Evolutionary conservation across 23 tunicate species (phyloP).

Genomic region (Trididemnum nubilum): DNA sequence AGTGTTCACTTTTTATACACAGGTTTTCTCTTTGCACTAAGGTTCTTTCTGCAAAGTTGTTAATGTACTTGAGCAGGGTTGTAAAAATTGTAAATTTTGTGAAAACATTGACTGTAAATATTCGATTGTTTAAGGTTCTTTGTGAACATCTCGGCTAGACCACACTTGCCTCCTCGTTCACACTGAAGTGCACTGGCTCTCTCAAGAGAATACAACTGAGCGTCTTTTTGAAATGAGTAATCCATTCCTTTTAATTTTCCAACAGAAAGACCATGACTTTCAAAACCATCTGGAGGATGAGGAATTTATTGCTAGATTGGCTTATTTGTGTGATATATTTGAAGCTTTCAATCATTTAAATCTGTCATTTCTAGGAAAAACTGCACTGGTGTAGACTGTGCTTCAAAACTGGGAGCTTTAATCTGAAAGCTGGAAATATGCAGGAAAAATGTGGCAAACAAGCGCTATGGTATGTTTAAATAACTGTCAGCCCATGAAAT

Average conservation of each 20-base stretch:
- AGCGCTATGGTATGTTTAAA: constrained; percentile 41
- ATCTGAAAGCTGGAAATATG: constrained; percentile 33
- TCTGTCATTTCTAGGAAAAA: constrained; percentile 37
- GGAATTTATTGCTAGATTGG: too few relatives aligned
- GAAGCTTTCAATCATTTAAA: constrained; percentile 39
- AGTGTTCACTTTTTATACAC: constrained; percentile 34
- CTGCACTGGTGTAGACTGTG: constrained; percentile 37
- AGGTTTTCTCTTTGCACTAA: constrained; percentile 20
- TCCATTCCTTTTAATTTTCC: constrained; percentile 30
- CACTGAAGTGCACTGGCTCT: constrained; percentile 51
- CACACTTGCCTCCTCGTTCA: constrained; percentile 41
- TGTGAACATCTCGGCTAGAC: constrained; percentile 51
- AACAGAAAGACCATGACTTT: constrained; percentile 40
- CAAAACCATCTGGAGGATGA: constrained; percentile 39
- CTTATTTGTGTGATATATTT: constrained; percentile 32
- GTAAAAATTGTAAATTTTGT: constrained; percentile 50
- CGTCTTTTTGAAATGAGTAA: constrained; percentile 39
- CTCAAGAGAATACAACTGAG: constrained; percentile 30
- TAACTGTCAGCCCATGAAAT: constrained; percentile 20
- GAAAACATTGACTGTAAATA: constrained; percentile 39
- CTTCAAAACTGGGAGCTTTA: constrained; percentile 34
- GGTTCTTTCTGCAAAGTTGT: constrained; percentile 41
- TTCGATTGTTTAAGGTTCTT: constrained; percentile 46
- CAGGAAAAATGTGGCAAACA: too few relatives aligned
- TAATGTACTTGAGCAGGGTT: constrained; percentile 36